A percentile compares a stretch with the other conserved stretches of the same genome.
Evolutionary conservation across 2,113 vertebrate species (phyloP).

Genomic region (Paramormyrops kingsleyae): DNA sequence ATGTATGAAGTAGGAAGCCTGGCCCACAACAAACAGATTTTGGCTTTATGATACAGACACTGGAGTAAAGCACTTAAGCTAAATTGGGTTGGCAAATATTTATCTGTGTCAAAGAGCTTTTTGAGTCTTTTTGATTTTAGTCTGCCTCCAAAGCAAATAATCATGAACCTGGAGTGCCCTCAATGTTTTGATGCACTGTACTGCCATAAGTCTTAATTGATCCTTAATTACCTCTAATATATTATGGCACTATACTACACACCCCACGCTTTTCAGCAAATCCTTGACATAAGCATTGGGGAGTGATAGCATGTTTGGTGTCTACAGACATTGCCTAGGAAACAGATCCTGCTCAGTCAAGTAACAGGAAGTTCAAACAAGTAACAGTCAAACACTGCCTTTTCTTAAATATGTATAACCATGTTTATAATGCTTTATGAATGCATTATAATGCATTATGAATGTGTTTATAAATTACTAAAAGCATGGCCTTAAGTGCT

Average conservation of each 20-base stretch:
- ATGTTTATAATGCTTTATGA: no score
- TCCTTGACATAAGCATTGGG: background rate
- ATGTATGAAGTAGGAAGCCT: background rate
- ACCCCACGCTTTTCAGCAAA: background rate
- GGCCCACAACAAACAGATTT: background rate
- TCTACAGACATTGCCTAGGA: background rate
- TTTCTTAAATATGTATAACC: background rate
- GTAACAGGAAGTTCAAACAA: background rate
- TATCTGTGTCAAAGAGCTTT: background rate
- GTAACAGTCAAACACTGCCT: background rate
- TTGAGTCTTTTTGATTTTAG: background rate
- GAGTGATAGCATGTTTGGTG: background rate
- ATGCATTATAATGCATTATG: no score
- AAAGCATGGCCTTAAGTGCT: no score
- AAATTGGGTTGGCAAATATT: background rate
- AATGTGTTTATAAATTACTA: no score
- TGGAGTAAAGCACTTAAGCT: background rate
- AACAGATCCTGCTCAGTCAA: background rate
- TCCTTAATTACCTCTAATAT: background rate
- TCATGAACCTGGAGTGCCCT: background rate
- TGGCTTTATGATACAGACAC: background rate
- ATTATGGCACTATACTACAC: background rate
- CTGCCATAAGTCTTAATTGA: background rate
- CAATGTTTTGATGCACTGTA: background rate
- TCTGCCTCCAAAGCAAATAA: background rate